Evolutionary conservation across 2,797 vertebrate species (phyloP).

Genomic region (Amblyopsis hoosieri): DNA sequence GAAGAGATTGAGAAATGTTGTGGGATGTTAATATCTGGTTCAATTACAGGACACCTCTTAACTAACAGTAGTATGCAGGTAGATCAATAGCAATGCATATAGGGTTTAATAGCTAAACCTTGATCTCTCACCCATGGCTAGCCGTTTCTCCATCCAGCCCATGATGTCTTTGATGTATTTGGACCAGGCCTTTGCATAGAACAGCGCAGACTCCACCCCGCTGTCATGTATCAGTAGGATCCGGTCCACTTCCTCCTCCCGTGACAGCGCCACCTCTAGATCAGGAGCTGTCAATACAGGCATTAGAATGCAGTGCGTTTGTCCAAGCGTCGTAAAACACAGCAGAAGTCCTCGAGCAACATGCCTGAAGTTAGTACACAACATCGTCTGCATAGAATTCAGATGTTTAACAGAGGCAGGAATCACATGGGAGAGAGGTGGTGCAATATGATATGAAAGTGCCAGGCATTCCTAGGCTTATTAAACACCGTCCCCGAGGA

Average conservation of each 20-base stretch:
- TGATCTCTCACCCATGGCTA: slow-evolving; percentile 87
- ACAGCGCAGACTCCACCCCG: slow-evolving; percentile 91
- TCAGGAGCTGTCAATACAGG: slow-evolving; percentile 34
- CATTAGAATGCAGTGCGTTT: slow-evolving; percentile 14
- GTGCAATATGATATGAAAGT: slow-evolving; percentile 47
- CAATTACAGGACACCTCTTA: no score
- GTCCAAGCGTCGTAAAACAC: no score
- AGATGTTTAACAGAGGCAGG: slow-evolving; percentile 12
- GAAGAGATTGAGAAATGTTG: background rate
- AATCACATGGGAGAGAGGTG: slow-evolving; percentile 14
- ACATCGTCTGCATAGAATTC: no score
- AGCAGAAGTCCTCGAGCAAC: no score
- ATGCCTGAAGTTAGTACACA: no score
- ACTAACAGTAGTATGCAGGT: no score
- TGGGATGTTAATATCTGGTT: background rate
- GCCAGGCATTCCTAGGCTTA: slow-evolving; percentile 18
- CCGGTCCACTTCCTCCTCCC: slow-evolving; percentile 87
- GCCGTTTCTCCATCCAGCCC: slow-evolving; percentile 92
- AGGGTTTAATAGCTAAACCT: background rate
- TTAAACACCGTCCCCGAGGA: background rate
- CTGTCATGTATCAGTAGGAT: slow-evolving; percentile 87
- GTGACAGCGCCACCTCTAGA: slow-evolving; percentile 60
- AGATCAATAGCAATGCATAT: no score
- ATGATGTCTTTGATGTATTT: slow-evolving; percentile 97
- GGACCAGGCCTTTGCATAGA: slow-evolving; percentile 96